These are phyloP conservation scores for Aurelia sp. DNA, from an alignment of 30 jellyfish, hydroid and myxozoan genomes.

Conservation along the genomic window DNA sequence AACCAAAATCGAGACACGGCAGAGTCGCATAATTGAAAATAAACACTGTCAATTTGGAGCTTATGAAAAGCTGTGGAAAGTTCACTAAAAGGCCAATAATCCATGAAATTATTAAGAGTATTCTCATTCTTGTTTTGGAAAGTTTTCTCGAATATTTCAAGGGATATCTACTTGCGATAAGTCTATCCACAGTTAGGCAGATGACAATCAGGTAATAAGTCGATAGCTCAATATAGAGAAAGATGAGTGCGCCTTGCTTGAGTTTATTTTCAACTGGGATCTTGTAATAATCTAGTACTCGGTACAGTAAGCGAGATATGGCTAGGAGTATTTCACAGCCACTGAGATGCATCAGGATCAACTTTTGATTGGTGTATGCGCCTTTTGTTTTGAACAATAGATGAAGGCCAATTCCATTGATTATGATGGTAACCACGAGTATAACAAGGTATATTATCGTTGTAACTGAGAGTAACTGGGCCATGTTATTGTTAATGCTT, in stretches of 20 bases:
- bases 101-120: not conserved
- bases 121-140: conserved; percentile 8
- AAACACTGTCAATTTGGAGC: not conserved
- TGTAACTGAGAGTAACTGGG: not conserved
- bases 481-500: not conserved
- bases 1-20: conserved; percentile 21
- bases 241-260: not conserved
- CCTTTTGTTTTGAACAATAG: not conserved
- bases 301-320: not conserved
- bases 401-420: conserved; percentile 15
- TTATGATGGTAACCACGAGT: not conserved
- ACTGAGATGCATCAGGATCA: conserved; percentile 11
- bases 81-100: not conserved
- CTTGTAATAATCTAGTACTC: conserved; percentile 1
- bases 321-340: conserved; percentile 18
- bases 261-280: conserved; percentile 5
- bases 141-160: conserved; percentile 10
- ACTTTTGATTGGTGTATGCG: conserved; percentile 9
- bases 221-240: conserved; percentile 11
- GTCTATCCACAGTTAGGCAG: conserved; percentile 16
- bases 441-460: not conserved
- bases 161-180: conserved; percentile 25
- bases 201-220: conserved; percentile 24
- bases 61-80: conserved; percentile 22
- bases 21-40: conserved; percentile 19